Conservation (phyloP, 2,797 vertebrate genomes). For the Lindbergichthys nudifrons region DNA sequence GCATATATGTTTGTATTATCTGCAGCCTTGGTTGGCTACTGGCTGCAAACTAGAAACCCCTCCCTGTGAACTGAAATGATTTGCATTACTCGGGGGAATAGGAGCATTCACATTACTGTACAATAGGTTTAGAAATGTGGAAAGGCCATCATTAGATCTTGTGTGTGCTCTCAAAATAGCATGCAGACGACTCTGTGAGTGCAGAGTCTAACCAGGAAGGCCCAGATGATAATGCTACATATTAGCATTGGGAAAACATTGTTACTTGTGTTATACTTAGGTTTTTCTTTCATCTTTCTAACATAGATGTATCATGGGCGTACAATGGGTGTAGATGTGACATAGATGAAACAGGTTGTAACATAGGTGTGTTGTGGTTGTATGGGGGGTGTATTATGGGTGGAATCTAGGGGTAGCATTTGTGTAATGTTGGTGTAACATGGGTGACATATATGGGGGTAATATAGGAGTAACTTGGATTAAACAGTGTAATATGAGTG, state of each 20-base stretch:
- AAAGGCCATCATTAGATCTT: constrained; percentile 38
- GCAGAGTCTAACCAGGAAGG: constrained; percentile 20
- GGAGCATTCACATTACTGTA: constrained; percentile 36
- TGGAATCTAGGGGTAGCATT: too few species aligned
- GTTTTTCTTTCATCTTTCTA: constrained; percentile 1
- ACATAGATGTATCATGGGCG: too few species aligned
- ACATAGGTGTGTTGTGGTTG: too few species aligned
- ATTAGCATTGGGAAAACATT: constrained; percentile 3
- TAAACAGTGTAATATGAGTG: too few species aligned
- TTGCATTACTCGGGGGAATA: constrained; percentile 40
- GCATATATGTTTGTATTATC: constrained; percentile 44
- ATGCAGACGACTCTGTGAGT: constrained; percentile 31
- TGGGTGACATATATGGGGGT: too few species aligned
- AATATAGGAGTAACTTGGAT: too few species aligned
- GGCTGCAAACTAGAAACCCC: constrained; percentile 21
- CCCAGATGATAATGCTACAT: constrained; percentile 21
- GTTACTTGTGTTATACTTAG: constrained; percentile 5
- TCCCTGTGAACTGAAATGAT: constrained; percentile 27
- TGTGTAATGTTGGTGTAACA: too few species aligned
- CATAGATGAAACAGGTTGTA: too few species aligned
- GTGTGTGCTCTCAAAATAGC: constrained; percentile 54
- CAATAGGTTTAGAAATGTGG: constrained; percentile 35
- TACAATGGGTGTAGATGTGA: too few species aligned
- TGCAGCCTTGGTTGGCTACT: constrained; percentile 27
- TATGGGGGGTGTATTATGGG: too few species aligned